Evolutionary conservation across 2,888 invertebrate species (phyloP).

Genomic region (Anodontia alba): DNA sequence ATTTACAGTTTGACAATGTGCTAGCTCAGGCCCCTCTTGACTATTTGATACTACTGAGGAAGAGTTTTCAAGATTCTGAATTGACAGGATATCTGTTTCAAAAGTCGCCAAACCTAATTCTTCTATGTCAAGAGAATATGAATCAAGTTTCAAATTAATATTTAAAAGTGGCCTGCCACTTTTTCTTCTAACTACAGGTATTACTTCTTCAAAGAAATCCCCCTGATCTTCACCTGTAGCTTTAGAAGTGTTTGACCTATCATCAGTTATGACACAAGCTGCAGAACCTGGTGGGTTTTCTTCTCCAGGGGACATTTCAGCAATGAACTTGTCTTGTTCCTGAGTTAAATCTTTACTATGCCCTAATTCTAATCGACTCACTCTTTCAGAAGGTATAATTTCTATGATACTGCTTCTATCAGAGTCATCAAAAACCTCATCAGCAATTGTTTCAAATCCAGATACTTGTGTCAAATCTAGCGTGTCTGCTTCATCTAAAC

Average conservation of each 20-base stretch:
- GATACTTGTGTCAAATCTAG: not conserved
- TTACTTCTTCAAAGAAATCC: constrained; percentile 55
- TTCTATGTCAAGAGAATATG: not conserved
- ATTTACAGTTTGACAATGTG: not conserved
- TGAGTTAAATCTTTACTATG: not conserved
- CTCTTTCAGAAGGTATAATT: not conserved
- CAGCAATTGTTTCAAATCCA: not conserved
- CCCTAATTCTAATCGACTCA: not conserved
- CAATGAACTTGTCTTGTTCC: constrained; percentile 15
- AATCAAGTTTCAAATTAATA: not conserved
- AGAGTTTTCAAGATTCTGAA: not conserved
- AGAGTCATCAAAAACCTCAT: not conserved
- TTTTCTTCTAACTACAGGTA: not conserved
- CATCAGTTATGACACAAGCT: not conserved
- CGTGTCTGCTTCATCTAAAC: not conserved
- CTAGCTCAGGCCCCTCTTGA: not conserved
- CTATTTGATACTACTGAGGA: not conserved
- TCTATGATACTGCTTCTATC: not conserved
- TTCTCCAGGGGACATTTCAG: constrained; percentile 23
- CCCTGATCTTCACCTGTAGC: constrained; percentile 46
- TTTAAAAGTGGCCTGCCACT: not conserved
- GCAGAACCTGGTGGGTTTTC: constrained; percentile 34
- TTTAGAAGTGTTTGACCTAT: not conserved
- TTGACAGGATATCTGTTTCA: not conserved
- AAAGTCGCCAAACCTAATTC: not conserved